Conservation (phyloP, 2,113 vertebrate genomes). For the Picathartes gymnocephalus region DNA sequence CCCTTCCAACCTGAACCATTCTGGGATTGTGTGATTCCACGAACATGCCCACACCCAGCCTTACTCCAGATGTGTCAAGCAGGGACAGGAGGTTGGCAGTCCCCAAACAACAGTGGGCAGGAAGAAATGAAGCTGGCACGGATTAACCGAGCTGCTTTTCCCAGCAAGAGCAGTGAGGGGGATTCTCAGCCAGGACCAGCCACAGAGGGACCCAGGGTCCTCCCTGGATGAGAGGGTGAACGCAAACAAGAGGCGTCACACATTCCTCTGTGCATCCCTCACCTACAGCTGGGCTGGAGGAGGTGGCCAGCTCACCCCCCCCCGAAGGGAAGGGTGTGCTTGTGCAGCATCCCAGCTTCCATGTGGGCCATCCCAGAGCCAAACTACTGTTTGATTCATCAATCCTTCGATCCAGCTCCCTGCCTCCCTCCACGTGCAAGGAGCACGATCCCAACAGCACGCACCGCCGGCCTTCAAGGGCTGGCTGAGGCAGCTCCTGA, state of each 20-base stretch:
- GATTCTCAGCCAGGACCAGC: neutral
- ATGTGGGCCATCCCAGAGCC: neutral
- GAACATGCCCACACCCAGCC: neutral
- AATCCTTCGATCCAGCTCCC: neutral
- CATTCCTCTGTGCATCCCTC: conserved; percentile 42
- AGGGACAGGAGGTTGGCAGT: neutral
- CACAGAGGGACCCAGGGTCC: neutral
- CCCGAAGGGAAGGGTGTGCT: neutral
- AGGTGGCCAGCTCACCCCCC: neutral
- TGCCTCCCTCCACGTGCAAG: neutral
- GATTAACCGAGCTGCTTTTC: neutral
- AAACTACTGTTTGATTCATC: conserved; percentile 44
- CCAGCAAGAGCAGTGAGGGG: neutral
- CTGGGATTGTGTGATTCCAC: neutral
- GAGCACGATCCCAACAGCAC: neutral
- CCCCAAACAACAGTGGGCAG: neutral
- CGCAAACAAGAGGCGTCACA: neutral
- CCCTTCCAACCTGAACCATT: neutral
- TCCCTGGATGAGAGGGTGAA: neutral
- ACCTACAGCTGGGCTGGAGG: conserved; percentile 33
- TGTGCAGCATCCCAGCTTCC: neutral
- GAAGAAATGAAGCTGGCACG: neutral
- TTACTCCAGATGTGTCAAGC: neutral
- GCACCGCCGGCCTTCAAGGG: neutral
- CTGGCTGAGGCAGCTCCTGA: conserved; percentile 29